Base-by-base conservation (phyloP, 2,888 invertebrate genomes). In the Tetropium fuscum region DNA sequence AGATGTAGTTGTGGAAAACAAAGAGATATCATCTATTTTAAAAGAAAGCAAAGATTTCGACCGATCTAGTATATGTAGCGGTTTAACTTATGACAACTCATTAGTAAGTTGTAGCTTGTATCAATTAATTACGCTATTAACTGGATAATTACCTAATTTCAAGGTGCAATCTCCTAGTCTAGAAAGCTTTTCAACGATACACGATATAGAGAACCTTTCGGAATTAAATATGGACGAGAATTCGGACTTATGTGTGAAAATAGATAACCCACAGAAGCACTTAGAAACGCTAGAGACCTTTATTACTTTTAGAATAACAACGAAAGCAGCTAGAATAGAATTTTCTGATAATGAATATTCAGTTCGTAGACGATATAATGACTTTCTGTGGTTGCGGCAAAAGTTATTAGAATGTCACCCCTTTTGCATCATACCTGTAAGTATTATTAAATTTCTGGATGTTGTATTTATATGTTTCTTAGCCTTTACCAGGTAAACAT, bases 191-290 rank as follows among this genome's bases (percentile, higher is more conserved):
- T 87, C 86, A 1, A 86, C 87, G 15, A 80, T 87, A 57, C 84
- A 85, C 34, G 87, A 87, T 64, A 84, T 85, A 40, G 87, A 87
- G 68, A 83, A 80, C 56, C 70, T 84, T 30, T 83, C 85, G 0
- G 86, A 86, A 65, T 80, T 85, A 60, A 84, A 84, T 63, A 76
- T 83, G 66, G 86, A 86, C 68, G 83, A 83, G 62, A 79, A 83
- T 53, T 80, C 84, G 3, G 90, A 90, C 74, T 77, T 90, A 10
- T 87, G 87, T 76, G 86, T 90, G 2, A 84, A 86, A 78, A 88
- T 91, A 22, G 91, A 90, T 73, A 89, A 87, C 80, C 90, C 90
- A 3, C 90, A 90, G 72, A 90, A 90, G 75, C 89, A 90, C 79
- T 82, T 88, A 40, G 88, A 89, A 69, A 87, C 89, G 0, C 82